These are phyloP conservation scores for Scaptodrosophila latifasciaeformis DNA, from an alignment of 2,888 invertebrate species.

Conservation along the genomic window DNA sequence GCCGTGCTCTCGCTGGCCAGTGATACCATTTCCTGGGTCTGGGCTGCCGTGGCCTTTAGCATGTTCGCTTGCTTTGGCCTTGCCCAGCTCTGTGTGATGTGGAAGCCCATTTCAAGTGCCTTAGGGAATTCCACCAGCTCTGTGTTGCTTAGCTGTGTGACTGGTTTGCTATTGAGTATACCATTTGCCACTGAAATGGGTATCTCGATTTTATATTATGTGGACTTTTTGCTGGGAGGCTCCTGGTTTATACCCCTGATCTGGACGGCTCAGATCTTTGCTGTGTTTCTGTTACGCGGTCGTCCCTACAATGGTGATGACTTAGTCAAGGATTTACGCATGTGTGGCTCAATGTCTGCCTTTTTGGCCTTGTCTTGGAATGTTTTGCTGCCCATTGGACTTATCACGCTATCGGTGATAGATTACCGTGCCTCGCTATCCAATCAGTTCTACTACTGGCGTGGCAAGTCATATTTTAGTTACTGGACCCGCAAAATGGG, in stretches of 20 bases:
- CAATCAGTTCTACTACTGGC: constrained; percentile 82
- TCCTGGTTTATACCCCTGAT: constrained; percentile 91
- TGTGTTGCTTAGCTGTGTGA: constrained; percentile 85
- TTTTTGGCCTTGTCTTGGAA: constrained; percentile 91
- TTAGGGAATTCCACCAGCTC: constrained; percentile 84
- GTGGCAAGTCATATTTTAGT: constrained; percentile 85
- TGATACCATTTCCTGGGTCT: constrained; percentile 87
- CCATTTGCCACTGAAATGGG: constrained; percentile 91
- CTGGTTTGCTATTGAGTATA: constrained; percentile 88
- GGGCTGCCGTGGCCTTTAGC: constrained; percentile 91
- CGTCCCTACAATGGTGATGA: constrained; percentile 86
- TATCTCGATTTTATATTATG: constrained; percentile 86
- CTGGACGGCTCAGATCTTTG: constrained; percentile 84
- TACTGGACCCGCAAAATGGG: constrained; percentile 87
- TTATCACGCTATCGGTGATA: constrained; percentile 84
- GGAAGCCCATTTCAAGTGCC: constrained; percentile 93
- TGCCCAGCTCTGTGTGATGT: constrained; percentile 91
- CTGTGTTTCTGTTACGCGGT: constrained; percentile 90
- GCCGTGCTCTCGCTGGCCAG: constrained; percentile 86
- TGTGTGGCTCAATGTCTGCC: constrained; percentile 78
- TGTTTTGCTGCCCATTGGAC: constrained; percentile 86
- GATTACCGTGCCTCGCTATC: constrained; percentile 83
- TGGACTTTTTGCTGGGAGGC: constrained; percentile 89
- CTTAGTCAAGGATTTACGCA: constrained; percentile 73
- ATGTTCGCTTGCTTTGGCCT: constrained; percentile 90